phyloP scores from a whole-genome alignment of 2,888 invertebrate genomes.

The Biston stratarius region DNA sequence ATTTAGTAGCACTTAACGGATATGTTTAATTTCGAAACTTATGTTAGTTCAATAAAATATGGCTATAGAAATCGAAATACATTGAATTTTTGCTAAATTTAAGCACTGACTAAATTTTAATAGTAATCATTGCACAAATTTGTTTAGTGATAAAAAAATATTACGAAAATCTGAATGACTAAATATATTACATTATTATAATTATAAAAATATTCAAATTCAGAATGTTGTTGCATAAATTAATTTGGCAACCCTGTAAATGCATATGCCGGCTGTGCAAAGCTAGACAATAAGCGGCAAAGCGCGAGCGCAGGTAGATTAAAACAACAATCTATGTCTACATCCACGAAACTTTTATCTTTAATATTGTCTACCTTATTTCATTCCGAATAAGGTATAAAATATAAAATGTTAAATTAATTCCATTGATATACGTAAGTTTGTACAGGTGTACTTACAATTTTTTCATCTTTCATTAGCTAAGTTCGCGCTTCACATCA shows the following conservation, averaged over 20 bases:
- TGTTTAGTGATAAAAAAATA: too few relatives aligned
- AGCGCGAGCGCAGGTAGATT: conserved; percentile 80
- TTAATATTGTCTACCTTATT: conserved; percentile 47
- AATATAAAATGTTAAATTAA: conserved; percentile 13
- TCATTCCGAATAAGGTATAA: conserved; percentile 41
- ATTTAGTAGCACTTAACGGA: conserved; percentile 37
- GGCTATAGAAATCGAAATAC: not conserved
- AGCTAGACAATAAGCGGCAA: conserved; percentile 80
- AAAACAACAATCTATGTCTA: conserved; percentile 55
- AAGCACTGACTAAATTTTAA: too few relatives aligned
- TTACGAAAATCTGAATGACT: too few relatives aligned
- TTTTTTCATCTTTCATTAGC: conserved; percentile 83
- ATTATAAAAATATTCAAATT: not conserved
- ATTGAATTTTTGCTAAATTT: too few relatives aligned
- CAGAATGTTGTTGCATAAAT: conserved; percentile 16
- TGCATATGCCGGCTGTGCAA: conserved; percentile 78
- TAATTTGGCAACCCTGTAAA: conserved; percentile 70
- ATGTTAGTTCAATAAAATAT: not conserved
- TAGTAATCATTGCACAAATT: too few relatives aligned
- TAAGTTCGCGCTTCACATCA: conserved; percentile 85
- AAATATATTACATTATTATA: too few relatives aligned
- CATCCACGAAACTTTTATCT: conserved; percentile 28
- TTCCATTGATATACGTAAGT: conserved; percentile 38
- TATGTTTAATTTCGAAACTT: conserved; percentile 16
- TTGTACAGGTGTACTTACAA: conserved; percentile 74